Conservation (phyloP, 2,888 invertebrate genomes). For the Eilema sororculum region DNA sequence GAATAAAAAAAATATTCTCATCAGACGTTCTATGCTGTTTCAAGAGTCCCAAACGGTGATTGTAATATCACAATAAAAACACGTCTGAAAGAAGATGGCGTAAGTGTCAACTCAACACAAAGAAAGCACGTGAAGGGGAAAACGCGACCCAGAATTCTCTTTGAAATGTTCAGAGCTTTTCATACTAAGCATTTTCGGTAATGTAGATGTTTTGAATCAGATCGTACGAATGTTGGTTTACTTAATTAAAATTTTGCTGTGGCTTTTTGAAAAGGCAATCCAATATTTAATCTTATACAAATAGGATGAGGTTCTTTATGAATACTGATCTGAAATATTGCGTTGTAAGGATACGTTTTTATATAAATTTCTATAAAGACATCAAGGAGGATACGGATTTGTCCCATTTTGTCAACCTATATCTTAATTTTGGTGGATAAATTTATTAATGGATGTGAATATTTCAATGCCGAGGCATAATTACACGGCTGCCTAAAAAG, state of each 20-base stretch:
- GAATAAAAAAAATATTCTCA: background rate
- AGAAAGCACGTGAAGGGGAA: constrained; percentile 30
- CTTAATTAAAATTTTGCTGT: constrained; percentile 28
- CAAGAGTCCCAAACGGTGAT: constrained; percentile 20
- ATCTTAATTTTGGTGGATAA: background rate
- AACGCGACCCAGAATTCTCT: constrained; percentile 45
- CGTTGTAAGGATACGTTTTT: background rate
- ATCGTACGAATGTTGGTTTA: constrained; percentile 30
- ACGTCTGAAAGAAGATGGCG: constrained; percentile 28
- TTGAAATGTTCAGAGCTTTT: constrained; percentile 27
- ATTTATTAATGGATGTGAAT: background rate
- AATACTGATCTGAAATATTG: constrained; percentile 7
- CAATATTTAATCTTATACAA: constrained; percentile 14
- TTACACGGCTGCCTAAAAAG: background rate
- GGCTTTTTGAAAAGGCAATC: constrained; percentile 16
- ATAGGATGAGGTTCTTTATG: constrained; percentile 4
- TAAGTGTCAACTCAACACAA: constrained; percentile 46
- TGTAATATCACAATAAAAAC: constrained; percentile 32
- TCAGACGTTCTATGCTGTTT: background rate
- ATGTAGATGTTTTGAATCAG: constrained; percentile 37
- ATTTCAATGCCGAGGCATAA: background rate
- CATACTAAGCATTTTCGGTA: constrained; percentile 28
- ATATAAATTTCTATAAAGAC: constrained; percentile 7
- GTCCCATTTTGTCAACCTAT: background rate
- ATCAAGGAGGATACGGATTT: background rate